These are phyloP conservation scores for Ciconia maguari DNA, from an alignment of 2,113 vertebrate genomes.

Conservation along the genomic window DNA sequence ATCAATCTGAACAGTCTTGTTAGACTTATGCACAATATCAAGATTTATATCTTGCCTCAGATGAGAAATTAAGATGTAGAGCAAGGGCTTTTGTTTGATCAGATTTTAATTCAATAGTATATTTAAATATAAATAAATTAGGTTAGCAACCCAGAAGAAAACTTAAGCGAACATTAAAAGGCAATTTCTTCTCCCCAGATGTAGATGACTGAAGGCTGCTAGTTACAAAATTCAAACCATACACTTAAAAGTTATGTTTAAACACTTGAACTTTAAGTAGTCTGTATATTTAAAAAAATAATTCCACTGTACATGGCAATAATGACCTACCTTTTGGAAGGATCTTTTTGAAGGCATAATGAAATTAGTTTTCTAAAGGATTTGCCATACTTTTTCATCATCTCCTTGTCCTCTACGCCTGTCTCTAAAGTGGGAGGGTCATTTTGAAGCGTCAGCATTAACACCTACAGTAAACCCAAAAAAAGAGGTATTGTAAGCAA, in stretches of 20 bases:
- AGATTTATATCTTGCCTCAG: not conserved
- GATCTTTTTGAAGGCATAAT: constrained; percentile 98
- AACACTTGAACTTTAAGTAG: not conserved
- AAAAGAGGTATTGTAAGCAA: not conserved
- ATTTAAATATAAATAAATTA: not conserved
- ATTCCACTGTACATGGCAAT: not conserved
- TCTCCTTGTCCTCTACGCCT: constrained; percentile 95
- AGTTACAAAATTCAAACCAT: not conserved
- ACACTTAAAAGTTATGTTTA: not conserved
- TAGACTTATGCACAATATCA: not conserved
- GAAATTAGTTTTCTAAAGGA: constrained; percentile 98
- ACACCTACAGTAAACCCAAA: constrained; percentile 80
- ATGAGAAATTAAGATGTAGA: not conserved
- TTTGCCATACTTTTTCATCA: constrained; percentile 97
- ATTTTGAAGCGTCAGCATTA: constrained; percentile 98
- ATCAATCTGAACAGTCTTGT: not conserved
- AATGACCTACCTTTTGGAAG: constrained; percentile 90
- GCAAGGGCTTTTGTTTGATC: not conserved
- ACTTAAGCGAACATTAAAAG: not conserved
- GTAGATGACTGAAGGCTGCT: not conserved
- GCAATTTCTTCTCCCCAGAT: not conserved
- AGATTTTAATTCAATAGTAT: not conserved
- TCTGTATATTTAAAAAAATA: not conserved
- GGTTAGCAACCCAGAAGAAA: not conserved
- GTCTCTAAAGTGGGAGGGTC: constrained; percentile 96